phyloP scores from a whole-genome alignment of 2,113 vertebrate species.

The Cyrtonyx montezumae region DNA sequence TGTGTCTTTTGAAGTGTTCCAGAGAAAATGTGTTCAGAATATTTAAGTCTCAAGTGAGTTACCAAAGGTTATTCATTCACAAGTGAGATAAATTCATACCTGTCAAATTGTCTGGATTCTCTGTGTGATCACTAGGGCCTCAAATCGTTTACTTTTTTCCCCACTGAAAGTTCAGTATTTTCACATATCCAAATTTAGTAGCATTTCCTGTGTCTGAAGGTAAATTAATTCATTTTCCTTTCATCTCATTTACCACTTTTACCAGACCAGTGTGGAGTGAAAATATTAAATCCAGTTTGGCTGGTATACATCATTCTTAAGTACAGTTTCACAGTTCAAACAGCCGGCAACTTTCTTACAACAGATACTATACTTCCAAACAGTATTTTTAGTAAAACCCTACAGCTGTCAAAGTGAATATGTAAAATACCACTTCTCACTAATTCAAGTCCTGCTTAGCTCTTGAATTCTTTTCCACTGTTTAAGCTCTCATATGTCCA shows the following conservation, averaged over 20 bases:
- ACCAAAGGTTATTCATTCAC: conserved; percentile 84
- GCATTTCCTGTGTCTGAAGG: conserved; percentile 76
- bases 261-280: neutral
- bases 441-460: neutral
- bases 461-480: neutral
- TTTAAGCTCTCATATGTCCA: neutral
- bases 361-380: neutral
- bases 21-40: conserved; percentile 82
- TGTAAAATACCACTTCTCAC: neutral
- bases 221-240: conserved; percentile 74
- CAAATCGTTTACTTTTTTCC: conserved; percentile 81
- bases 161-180: conserved; percentile 78
- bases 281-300: neutral
- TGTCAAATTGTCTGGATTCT: conserved; percentile 83
- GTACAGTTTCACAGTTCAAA: neutral
- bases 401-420: neutral
- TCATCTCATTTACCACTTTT: conserved; percentile 64
- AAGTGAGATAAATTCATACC: conserved; percentile 86
- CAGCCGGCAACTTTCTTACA: neutral
- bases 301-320: neutral
- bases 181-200: conserved; percentile 76
- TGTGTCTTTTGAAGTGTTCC: conserved; percentile 82
- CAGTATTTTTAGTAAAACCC: neutral
- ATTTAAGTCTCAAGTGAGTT: conserved; percentile 82
- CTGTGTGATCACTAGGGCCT: conserved; percentile 80